These are phyloP conservation scores for Lerema accius DNA, from an alignment of 1,140 invertebrate species.

Conservation along the genomic window DNA sequence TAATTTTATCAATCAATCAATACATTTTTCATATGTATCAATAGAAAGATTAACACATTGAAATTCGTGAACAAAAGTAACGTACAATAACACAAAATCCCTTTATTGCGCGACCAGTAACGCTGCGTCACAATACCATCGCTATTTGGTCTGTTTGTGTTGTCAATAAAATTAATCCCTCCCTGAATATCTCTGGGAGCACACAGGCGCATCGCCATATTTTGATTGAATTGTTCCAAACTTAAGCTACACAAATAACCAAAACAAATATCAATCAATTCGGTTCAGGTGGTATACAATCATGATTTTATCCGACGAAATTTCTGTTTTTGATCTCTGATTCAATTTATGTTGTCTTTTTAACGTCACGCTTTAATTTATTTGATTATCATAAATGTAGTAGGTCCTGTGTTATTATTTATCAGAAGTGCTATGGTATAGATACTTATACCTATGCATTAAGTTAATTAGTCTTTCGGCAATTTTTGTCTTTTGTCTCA, in stretches of 20 bases:
- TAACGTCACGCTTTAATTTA: not conserved
- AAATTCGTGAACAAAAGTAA: conserved; percentile 6
- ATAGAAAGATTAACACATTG: not conserved
- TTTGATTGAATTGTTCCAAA: conserved; percentile 70
- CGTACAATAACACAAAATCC: conserved; percentile 2
- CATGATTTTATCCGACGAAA: conserved; percentile 32
- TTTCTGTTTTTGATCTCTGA: conserved; percentile 35
- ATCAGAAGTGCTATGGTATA: too few species aligned
- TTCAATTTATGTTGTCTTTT: conserved; percentile 36
- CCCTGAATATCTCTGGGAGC: conserved; percentile 50
- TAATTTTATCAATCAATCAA: not conserved
- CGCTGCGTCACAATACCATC: conserved; percentile 46
- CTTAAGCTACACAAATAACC: conserved; percentile 68
- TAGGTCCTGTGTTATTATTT: too few species aligned
- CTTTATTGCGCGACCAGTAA: conserved; percentile 41
- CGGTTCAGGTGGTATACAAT: conserved; percentile 42
- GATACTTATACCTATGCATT: too few species aligned
- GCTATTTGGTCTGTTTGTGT: conserved; percentile 53
- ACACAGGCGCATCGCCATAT: conserved; percentile 55
- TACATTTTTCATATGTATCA: not conserved
- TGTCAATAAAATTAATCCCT: conserved; percentile 73
- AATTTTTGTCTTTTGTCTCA: too few species aligned
- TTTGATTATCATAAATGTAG: not conserved
- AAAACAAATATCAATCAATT: conserved; percentile 60
- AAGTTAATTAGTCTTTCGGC: too few species aligned